A percentile compares a stretch with the other conserved stretches of the same genome.
phyloP scores from a whole-genome alignment of 1,140 invertebrate species.

The Psilanteris sp. region DNA sequence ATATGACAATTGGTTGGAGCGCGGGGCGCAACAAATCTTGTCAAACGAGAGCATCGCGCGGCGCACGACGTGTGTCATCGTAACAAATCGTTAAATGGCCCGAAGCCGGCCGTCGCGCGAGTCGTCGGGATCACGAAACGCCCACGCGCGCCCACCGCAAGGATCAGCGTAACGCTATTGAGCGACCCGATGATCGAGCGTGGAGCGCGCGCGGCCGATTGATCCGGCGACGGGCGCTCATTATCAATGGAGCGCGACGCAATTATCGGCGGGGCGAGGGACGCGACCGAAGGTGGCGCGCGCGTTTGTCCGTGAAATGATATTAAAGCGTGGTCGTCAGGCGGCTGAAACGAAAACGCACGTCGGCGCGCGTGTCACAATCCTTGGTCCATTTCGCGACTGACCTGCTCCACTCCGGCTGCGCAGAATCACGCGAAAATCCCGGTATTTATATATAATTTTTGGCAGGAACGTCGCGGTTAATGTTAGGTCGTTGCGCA shows the following conservation, averaged over 20 bases:
- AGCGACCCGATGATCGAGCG: conserved; percentile 27
- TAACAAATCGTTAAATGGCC: not conserved
- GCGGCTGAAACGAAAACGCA: conserved; percentile 41
- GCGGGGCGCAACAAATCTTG: not conserved
- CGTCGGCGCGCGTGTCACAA: conserved; percentile 48
- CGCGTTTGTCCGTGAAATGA: conserved; percentile 50
- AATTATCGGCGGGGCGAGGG: conserved; percentile 61
- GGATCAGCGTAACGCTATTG: conserved; percentile 13
- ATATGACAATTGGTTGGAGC: not conserved
- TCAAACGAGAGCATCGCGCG: not conserved
- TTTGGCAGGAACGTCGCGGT: conserved; percentile 72
- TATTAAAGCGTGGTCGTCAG: conserved; percentile 45
- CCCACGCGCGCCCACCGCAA: not conserved
- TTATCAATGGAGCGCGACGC: conserved; percentile 59
- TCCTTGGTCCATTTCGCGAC: conserved; percentile 69
- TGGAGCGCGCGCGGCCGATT: conserved; percentile 39
- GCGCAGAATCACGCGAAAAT: conserved; percentile 69
- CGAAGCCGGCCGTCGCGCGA: not conserved
- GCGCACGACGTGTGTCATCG: not conserved
- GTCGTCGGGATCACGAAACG: too few species aligned
- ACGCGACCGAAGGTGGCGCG: not conserved
- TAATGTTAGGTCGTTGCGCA: conserved; percentile 75
- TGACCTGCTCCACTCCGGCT: conserved; percentile 64
- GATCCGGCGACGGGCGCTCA: conserved; percentile 56
- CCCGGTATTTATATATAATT: conserved; percentile 80